phyloP scores from a whole-genome alignment of 2,888 invertebrate genomes.

The Eurytoma californica region DNA sequence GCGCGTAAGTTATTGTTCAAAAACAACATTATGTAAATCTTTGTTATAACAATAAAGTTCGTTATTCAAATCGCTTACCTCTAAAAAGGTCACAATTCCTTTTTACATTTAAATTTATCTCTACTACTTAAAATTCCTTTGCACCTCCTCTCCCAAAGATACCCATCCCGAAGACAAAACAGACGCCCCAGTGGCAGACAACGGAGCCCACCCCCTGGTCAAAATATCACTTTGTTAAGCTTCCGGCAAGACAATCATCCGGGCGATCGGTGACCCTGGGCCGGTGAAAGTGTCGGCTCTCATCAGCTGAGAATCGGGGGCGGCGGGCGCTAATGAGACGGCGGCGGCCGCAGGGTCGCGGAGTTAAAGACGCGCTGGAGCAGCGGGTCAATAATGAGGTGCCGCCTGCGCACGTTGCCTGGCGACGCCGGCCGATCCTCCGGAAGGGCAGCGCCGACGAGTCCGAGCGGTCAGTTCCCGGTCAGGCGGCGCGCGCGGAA shows the following conservation, averaged over 20 bases:
- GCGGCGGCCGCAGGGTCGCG: conserved; percentile 50
- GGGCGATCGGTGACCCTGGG: too few species aligned
- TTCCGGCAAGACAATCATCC: too few species aligned
- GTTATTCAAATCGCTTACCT: not conserved
- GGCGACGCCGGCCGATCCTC: conserved; percentile 61
- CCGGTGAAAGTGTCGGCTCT: too few species aligned
- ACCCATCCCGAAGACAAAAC: too few species aligned
- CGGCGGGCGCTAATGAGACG: too few species aligned
- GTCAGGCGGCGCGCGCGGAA: conserved; percentile 3
- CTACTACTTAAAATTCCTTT: too few species aligned
- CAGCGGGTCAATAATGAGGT: conserved; percentile 72
- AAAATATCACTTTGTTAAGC: too few species aligned
- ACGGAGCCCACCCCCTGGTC: too few species aligned
- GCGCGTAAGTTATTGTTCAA: not conserved
- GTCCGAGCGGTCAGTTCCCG: conserved; percentile 7
- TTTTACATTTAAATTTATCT: too few species aligned
- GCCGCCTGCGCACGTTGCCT: conserved; percentile 63
- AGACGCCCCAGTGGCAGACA: too few species aligned
- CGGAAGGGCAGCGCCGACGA: conserved; percentile 22
- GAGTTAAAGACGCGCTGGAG: conserved; percentile 68
- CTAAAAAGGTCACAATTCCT: not conserved
- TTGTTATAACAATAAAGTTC: not conserved
- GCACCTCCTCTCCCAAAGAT: too few species aligned
- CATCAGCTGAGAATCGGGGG: too few species aligned
- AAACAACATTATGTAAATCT: not conserved